Base-by-base conservation (phyloP, 2,888 invertebrate species). In the Aphodius granarius region DNA sequence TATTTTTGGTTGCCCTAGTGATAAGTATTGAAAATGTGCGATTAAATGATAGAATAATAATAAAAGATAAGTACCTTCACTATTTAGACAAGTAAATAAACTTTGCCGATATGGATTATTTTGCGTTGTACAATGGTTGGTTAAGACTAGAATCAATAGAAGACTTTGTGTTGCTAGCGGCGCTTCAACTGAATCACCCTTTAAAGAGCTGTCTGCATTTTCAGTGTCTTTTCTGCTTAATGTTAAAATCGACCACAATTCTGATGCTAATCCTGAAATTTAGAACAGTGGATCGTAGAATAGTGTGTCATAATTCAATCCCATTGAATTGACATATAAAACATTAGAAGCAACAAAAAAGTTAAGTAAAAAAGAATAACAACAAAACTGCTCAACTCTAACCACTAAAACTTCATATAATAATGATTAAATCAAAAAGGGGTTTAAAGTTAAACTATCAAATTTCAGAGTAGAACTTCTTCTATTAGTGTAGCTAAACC, bases 91-190 rank as follows among this genome's bases (percentile, higher is more conserved):
- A 43, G 92, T 90, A 80, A 97, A 92, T 68, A 99, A 87, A 21
- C 97, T 95, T 76, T 93, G 91, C 78, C 98, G 90, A 86, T 97
- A 99, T 63, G 97, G 92, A 86, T 99, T 99, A 15, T 90, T 89
- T 76, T 90, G 89, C 16, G 92, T 90, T 65, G 95, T 94, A 85
- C 96, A 97, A 86, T 98, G 97, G 88, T 98, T 98, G 13, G 95
- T 93, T 77, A 99, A 87, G 66, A 97, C 94, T 76, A 99, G 89
- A 22, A 98, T 89, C 71, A 99, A 89, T 20, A 98, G 89, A 77
- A 97, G 91, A 80, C 97, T 96, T 88, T 98, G 97, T 88, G 95
- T 95, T 75, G 98, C 96, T 79, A 98, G 89, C 0, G 94, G 94
- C 76, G 93, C 92, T 80, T 92, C 91, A 6, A 83, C 82, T 75